Base-by-base conservation (phyloP, 2,113 vertebrate genomes). In the Furnarius figulus region DNA sequence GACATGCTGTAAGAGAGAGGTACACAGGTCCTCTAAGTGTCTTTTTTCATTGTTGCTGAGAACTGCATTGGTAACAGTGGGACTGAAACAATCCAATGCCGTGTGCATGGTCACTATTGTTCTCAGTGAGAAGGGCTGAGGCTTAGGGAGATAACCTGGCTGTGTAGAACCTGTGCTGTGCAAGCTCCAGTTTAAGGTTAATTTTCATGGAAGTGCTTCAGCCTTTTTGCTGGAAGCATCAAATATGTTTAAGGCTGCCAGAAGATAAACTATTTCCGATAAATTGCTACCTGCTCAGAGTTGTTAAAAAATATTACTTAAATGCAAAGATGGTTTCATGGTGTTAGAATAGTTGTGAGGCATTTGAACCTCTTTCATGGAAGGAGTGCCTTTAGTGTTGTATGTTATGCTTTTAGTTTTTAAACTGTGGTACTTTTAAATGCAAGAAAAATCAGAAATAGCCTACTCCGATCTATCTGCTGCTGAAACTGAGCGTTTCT, bases 91-190 rank as follows among this genome's bases (percentile, higher is more conserved):
- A 47, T 12, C 12, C 40, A 40, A 17, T 2, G 4, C n/a, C 0
- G 14, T 72, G 8, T 82, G 89, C 23, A 7, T 35, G 90, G 67
- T 80, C 75, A 79, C 87, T 90, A 42, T 88, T 91, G 87, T 92
- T 87, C 79, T 90, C 1, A 0, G 70, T 28, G 52, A 30, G 67
- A 55, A 86, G 8, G 66, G 42, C 70, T 56, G 84, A 52, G 30
- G 63, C 33, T 65, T 23, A 4, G 18, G n/a, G 39, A 90, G 10
- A 59, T 37, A 66, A 74, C 59, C 78, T 42, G 62, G 8, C 46
- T 67, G 8, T 20, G 5, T 3, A 16, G 13, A 72, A 52, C 47
- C 83, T 46, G 20, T 22, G 53, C 79, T 33, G 16, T 55, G 27
- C 58, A 42, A 0, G 0, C n/a, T 68, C 24, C 30, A 9, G 4